Conservation (phyloP, 2,113 vertebrate species). For the Bubo bubo region DNA sequence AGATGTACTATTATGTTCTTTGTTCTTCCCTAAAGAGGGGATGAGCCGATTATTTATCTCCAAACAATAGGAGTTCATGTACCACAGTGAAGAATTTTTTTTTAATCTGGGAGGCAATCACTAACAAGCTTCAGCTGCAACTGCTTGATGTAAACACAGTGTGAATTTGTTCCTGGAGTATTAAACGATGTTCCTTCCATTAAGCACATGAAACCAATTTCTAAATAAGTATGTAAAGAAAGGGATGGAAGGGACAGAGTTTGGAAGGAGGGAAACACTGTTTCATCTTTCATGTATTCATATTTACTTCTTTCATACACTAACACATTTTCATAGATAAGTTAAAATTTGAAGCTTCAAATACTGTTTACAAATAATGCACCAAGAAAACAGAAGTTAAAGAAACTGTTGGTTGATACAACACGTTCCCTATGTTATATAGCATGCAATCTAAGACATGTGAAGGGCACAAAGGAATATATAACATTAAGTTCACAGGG, state of each 20-base stretch:
- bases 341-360: conserved; percentile 16
- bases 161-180: conserved; percentile 68
- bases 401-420: neutral
- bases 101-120: conserved; percentile 69
- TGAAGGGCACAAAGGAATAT: neutral
- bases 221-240: conserved; percentile 30
- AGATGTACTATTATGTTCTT: conserved; percentile 75
- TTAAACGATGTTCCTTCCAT: conserved; percentile 65
- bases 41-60: conserved; percentile 76
- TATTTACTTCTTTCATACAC: conserved; percentile 9
- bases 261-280: neutral
- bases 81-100: conserved; percentile 63
- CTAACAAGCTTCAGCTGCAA: conserved; percentile 81
- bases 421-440: neutral
- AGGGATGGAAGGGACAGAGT: neutral
- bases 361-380: conserved; percentile 13
- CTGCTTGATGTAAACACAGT: conserved; percentile 74
- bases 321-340: conserved; percentile 30
- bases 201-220: conserved; percentile 70
- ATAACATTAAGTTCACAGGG: neutral
- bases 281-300: neutral
- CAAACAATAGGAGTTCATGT: conserved; percentile 77
- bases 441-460: neutral
- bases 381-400: neutral
- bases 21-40: conserved; percentile 71